Evolutionary conservation across 2,797 vertebrate genomes (phyloP).

Genomic region (Lates japonicus): DNA sequence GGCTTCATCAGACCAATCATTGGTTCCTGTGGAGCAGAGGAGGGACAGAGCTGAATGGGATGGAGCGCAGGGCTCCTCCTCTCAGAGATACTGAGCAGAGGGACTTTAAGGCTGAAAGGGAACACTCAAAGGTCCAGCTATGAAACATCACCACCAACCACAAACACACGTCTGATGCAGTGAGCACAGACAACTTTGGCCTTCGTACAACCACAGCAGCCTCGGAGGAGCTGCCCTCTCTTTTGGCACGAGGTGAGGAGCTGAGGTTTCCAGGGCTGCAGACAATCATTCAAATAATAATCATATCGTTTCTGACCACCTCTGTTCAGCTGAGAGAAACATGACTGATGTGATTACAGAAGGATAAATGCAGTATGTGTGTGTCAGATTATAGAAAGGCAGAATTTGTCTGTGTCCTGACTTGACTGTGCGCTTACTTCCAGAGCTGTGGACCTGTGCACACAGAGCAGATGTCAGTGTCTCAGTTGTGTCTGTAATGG

Average conservation of each 20-base stretch:
- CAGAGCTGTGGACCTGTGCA: background rate
- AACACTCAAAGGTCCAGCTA: constrained; percentile 56
- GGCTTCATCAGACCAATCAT: constrained; percentile 62
- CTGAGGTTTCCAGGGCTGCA: constrained; percentile 58
- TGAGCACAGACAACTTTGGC: constrained; percentile 63
- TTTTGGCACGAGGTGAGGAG: constrained; percentile 77
- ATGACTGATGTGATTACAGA: background rate
- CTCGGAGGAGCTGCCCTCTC: constrained; percentile 38
- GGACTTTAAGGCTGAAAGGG: constrained; percentile 76
- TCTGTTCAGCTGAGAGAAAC: constrained; percentile 6
- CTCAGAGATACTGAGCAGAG: constrained; percentile 45
- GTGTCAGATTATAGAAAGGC: constrained; percentile 13
- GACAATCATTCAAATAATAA: constrained; percentile 40
- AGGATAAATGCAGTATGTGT: background rate
- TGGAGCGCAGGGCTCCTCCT: constrained; percentile 38
- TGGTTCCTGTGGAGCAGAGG: constrained; percentile 46
- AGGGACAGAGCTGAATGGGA: constrained; percentile 21
- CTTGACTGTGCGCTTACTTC: background rate
- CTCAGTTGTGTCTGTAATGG: constrained; percentile 20
- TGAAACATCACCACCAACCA: constrained; percentile 47
- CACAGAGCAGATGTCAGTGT: constrained; percentile 3
- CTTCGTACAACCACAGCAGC: constrained; percentile 39
- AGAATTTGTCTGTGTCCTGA: background rate
- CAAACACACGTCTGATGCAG: constrained; percentile 53
- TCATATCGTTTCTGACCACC: background rate